Evolutionary conservation across 2,888 invertebrate species (phyloP).

Genomic region (Hyposoter dolosus): DNA sequence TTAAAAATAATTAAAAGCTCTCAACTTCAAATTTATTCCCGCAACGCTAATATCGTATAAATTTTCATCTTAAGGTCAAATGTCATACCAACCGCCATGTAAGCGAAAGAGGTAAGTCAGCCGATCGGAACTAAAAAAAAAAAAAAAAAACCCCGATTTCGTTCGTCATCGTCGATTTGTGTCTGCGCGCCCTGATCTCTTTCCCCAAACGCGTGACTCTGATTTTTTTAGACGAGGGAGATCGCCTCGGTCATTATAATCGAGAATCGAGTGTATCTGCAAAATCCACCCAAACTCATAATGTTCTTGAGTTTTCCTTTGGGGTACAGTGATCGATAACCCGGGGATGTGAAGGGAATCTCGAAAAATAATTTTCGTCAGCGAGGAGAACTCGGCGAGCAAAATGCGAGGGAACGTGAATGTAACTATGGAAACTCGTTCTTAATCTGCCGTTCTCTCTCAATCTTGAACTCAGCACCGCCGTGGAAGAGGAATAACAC

Average conservation of each 20-base stretch:
- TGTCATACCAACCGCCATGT: background rate
- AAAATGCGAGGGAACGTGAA: slow-evolving; percentile 18
- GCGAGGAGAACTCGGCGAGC: slow-evolving; percentile 12
- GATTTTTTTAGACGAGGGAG: no score
- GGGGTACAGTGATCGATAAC: background rate
- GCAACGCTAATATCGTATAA: background rate
- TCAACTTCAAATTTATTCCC: background rate
- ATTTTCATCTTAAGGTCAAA: background rate
- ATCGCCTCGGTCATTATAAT: no score
- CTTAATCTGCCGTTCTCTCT: slow-evolving; percentile 20
- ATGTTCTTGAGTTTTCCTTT: background rate
- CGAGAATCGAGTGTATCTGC: no score
- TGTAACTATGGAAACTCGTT: slow-evolving; percentile 32
- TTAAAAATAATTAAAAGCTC: background rate
- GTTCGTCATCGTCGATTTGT: no score
- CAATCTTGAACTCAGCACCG: slow-evolving; percentile 49
- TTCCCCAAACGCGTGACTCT: no score
- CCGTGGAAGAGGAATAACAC: slow-evolving; percentile 73
- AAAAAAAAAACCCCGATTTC: background rate
- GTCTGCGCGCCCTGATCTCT: no score
- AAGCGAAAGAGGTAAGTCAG: background rate
- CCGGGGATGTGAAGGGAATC: slow-evolving; percentile 56
- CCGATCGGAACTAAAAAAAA: background rate
- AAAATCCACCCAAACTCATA: background rate
- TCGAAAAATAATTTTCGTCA: slow-evolving; percentile 51